Evolutionary conservation across 2,888 invertebrate genomes (phyloP), one percentile per base, ranked within the genome.

Genomic region (Himalopsyche tibetana): DNA sequence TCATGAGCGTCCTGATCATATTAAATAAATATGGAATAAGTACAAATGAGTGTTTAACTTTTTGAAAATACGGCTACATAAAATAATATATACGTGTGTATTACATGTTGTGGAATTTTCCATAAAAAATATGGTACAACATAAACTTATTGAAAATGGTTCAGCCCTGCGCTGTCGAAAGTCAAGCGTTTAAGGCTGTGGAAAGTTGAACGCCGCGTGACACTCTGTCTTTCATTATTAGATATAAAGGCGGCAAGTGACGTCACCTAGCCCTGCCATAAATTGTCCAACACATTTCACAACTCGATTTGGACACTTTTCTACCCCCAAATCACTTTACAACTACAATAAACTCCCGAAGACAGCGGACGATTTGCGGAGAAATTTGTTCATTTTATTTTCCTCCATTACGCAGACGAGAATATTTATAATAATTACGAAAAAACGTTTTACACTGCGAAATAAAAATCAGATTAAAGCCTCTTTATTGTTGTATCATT

Each of bases 181-280:
- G 63, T 28, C 63, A 28, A 63, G 11, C 63, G 63, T 63, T 63
- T 63, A 63, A 63, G 63, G 19, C 28, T 63, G 63, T 63, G 63
- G 63, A 63, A 63, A 63, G 63, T 63, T 63, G 63, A 63, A 12
- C 19, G 80, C 80, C 11, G 80, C 55, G 69, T 85, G 85, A 85
- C 85, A 82, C 45, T 74, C 82, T 82, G 85, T 85, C 85, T 82
- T 82, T 85, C 85, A 79, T 85, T 85, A 85, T 85, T 85, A 85
- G 85, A 85, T 85, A 79, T 19, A 36, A 19, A 63, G 63, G 63
- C 63, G 63, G 63, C 63, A 63, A 63, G 19, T 63, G 63, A 63
- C 63, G 63, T 63, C 63, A 63, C 63, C 63, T 63, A 8, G 38
- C 82, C 36, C 83, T 56, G 55, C 56, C 63, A 83, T 83, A 83